Evolutionary conservation across 2,888 invertebrate species (phyloP), one percentile per base, ranked within the genome.

Genomic region (Lasioglossum lativentre): DNA sequence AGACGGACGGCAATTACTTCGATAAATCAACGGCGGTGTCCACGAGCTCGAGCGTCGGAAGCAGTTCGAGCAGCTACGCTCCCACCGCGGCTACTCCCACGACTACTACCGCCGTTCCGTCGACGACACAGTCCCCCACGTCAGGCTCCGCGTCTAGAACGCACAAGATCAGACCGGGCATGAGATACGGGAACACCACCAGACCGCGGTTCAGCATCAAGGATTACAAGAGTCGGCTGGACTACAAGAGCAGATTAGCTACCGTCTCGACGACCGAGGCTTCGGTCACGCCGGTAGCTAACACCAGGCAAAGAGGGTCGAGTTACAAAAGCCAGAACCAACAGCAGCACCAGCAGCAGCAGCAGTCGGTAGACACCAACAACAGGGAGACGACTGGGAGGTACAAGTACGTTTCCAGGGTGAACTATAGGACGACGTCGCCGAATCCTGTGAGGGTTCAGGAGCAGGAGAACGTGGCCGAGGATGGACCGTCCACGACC

Each of bases 141-240:
- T 52, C 86, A 4, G 72, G 80, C 66, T 87, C 90, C 6, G 89
- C 92, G 0, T 77, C 90, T 2, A 93, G 93, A 52, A 76, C 92
- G 0, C 92, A 92, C 47, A 92, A 93, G 80, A 92, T 93, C 42
- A 91, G 95, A 30, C 94, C 94, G 2, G n/a, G 56, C 4, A 88
- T 94, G 81, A 91, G 94, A 76, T 94, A 92, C 78, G 94, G 94
- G 14, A 95, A 96, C 80, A 91, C 95, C 1, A 97, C 97, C 75
- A 95, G 97, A 77, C 97, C 97, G 1, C 95, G 97, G 88, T 97
- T 97, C 93, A 98, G 97, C 92, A 97, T 97, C 5, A 97, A 97
- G 94, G 97, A 97, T 88, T 97, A 97, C 93, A 96, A 97, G 92
- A 97, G 96, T 89, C 95, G 97, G 85, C 94, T 97, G 75, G 96